A percentile compares a stretch with the other conserved stretches of the same genome.
Evolutionary conservation across 2,888 invertebrate genomes (phyloP).

Genomic region (Agriotes lineatus): DNA sequence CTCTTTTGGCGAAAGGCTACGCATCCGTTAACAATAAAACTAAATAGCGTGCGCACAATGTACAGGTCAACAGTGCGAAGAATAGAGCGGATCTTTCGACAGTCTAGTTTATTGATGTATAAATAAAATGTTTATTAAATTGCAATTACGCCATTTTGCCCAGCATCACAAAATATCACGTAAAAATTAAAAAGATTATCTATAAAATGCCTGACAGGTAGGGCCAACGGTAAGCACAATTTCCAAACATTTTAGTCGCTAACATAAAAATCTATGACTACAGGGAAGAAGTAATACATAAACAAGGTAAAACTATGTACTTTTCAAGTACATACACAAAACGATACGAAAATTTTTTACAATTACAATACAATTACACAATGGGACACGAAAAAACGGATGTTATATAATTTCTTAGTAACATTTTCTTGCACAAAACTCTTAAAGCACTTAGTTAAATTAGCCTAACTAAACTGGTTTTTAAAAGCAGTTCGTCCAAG

Average conservation of each 20-base stretch:
- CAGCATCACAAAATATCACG: slow-evolving; percentile 45
- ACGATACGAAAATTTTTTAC: slow-evolving; percentile 28
- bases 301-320: slow-evolving; percentile 42
- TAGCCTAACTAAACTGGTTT: slow-evolving; percentile 9
- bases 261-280: slow-evolving; percentile 35
- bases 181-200: slow-evolving; percentile 27
- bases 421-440: slow-evolving; percentile 26
- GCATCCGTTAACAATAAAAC: neutral
- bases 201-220: slow-evolving; percentile 32
- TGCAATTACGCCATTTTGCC: slow-evolving; percentile 35
- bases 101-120: slow-evolving; percentile 30
- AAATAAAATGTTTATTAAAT: slow-evolving; percentile 29
- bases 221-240: slow-evolving; percentile 35
- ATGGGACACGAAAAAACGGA: slow-evolving; percentile 24
- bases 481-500: slow-evolving; percentile 2
- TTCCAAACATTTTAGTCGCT: slow-evolving; percentile 33
- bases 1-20: slow-evolving; percentile 12
- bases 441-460: slow-evolving; percentile 25
- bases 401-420: slow-evolving; percentile 5
- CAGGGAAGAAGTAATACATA: slow-evolving; percentile 33
- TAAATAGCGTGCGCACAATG: slow-evolving; percentile 1
- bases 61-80: neutral
- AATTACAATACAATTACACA: slow-evolving; percentile 31
- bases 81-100: slow-evolving; percentile 7
- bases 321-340: slow-evolving; percentile 38